Percentiles rank a stretch among this genome's conserved stretches.
phyloP scores from a whole-genome alignment of 2,797 vertebrate species.

The Rhynchonycteris naso region DNA sequence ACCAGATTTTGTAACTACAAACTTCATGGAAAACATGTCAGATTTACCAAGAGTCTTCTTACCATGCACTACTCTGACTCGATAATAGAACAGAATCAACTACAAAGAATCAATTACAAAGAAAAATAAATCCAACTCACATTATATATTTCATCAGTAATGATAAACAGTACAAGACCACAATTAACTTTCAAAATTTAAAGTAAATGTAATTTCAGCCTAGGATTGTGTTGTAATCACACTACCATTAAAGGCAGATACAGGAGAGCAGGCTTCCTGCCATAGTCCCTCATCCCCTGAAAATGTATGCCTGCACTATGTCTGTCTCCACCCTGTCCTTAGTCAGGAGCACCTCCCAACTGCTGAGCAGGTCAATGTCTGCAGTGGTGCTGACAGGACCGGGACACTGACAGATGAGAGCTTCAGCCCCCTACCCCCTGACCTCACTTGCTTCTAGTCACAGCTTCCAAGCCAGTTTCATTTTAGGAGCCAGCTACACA shows the following conservation, averaged over 20 bases:
- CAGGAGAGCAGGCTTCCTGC: too few relatives aligned
- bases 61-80: neutral
- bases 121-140: neutral
- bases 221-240: neutral
- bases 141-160: neutral
- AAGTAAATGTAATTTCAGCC: neutral
- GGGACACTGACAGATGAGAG: too few relatives aligned
- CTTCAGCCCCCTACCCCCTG: slow-evolving; percentile 8
- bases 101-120: slow-evolving; percentile 43
- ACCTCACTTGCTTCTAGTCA: slow-evolving; percentile 83
- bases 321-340: too few relatives aligned
- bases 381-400: too few relatives aligned
- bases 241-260: neutral
- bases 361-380: too few relatives aligned
- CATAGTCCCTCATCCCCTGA: too few relatives aligned
- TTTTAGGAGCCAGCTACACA: slow-evolving; percentile 92
- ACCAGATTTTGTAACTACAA: neutral
- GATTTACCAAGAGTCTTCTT: neutral
- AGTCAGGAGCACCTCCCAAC: too few relatives aligned
- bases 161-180: neutral
- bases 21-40: neutral
- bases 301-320: too few relatives aligned
- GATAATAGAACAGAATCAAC: neutral
- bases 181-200: neutral
- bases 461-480: slow-evolving; percentile 89